A percentile compares a stretch with the other conserved stretches of the same genome.
Evolutionary conservation across 1,140 invertebrate species (phyloP).

Genomic region (Scaptomyza montana): DNA sequence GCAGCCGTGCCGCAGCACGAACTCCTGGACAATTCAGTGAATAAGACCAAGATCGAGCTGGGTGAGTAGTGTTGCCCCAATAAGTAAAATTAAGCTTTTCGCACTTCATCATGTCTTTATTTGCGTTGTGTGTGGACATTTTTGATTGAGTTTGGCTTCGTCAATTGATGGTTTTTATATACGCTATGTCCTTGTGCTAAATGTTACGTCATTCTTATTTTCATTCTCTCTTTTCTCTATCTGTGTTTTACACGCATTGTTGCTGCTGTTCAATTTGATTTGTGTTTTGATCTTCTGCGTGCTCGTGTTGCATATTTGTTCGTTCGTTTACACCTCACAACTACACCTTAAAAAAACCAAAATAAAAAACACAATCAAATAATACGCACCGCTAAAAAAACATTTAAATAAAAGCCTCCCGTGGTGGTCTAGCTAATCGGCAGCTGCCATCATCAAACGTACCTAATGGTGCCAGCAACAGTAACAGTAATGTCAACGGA

Average conservation of each 20-base stretch:
- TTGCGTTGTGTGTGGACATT: slow-evolving; percentile 19
- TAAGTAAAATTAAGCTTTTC: slow-evolving; percentile 28
- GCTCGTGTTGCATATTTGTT: slow-evolving; percentile 50
- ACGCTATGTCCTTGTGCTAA: slow-evolving; percentile 59
- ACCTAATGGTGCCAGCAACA: slow-evolving; percentile 37
- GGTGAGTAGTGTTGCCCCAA: slow-evolving; percentile 84
- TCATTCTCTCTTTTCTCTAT: slow-evolving; percentile 54
- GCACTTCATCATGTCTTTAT: slow-evolving; percentile 37
- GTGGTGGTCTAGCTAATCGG: slow-evolving; percentile 87
- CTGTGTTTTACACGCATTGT: slow-evolving; percentile 27
- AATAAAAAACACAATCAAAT: slow-evolving; percentile 1
- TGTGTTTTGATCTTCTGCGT: slow-evolving; percentile 61
- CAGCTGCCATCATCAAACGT: slow-evolving; percentile 84
- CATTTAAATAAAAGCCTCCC: slow-evolving; percentile 84
- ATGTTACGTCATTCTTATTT: slow-evolving; percentile 59
- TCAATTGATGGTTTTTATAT: slow-evolving; percentile 18
- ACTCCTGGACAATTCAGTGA: slow-evolving; percentile 93
- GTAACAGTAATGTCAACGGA: slow-evolving; percentile 33
- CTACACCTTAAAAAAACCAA: slow-evolving; percentile 11
- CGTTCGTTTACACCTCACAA: slow-evolving; percentile 60
- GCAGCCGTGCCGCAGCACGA: slow-evolving; percentile 92
- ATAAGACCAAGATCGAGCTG: slow-evolving; percentile 94
- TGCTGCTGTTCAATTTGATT: slow-evolving; percentile 35
- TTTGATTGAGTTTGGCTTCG: slow-evolving; percentile 5
- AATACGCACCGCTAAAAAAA: slow-evolving; percentile 51